These are phyloP conservation scores for Rhineura floridana DNA, from an alignment of 2,113 vertebrate genomes.

Conservation along the genomic window DNA sequence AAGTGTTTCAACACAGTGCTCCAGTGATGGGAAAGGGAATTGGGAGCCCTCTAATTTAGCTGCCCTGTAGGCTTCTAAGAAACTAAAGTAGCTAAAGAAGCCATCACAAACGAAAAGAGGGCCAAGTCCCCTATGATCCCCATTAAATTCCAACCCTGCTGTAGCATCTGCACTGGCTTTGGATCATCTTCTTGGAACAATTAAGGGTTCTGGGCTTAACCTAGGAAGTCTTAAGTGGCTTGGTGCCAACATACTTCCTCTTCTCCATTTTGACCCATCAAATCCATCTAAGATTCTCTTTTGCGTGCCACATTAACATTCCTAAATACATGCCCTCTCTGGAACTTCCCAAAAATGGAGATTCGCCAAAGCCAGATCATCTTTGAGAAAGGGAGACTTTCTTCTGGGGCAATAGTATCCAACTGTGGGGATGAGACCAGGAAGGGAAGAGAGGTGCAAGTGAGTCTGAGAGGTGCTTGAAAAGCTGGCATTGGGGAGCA, in stretches of 20 bases:
- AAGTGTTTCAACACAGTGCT: not conserved
- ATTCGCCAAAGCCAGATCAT: not conserved
- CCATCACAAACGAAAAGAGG: not conserved
- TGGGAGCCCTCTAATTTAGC: not conserved
- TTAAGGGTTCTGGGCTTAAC: not conserved
- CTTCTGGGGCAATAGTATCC: not conserved
- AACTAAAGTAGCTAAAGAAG: not conserved
- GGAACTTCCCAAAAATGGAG: too few relatives aligned
- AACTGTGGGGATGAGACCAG: not conserved
- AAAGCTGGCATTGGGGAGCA: not conserved
- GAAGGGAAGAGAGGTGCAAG: not conserved
- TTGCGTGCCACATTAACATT: not conserved
- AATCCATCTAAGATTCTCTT: not conserved
- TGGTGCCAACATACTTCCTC: not conserved
- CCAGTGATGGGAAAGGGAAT: not conserved
- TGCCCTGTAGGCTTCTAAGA: not conserved
- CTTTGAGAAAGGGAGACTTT: not conserved
- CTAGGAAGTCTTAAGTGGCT: too few relatives aligned
- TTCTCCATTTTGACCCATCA: too few relatives aligned
- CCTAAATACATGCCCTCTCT: not conserved
- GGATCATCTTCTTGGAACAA: too few relatives aligned
- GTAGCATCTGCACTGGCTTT: not conserved
- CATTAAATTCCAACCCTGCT: not conserved
- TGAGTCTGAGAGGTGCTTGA: not conserved
- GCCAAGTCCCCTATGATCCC: not conserved